These are phyloP conservation scores for Mystacornis crossleyi DNA, from an alignment of 2,113 vertebrate species.

Conservation along the genomic window DNA sequence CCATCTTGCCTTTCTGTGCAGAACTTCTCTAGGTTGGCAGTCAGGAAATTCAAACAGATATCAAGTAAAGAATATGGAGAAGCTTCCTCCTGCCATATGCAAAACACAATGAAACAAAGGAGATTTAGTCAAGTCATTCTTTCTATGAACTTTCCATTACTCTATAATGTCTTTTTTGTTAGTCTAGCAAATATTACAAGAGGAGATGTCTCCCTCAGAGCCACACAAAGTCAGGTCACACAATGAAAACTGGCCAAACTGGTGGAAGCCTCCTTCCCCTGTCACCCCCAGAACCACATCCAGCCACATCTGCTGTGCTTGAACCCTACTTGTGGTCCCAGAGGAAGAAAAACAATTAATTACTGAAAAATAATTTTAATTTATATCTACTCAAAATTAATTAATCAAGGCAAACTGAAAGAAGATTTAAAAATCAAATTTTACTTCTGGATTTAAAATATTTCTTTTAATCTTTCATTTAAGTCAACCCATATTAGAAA, in stretches of 20 bases:
- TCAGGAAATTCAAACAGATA: conserved; percentile 92
- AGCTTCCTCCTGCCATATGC: conserved; percentile 85
- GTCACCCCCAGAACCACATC: neutral
- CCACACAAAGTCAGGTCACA: neutral
- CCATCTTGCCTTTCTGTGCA: conserved; percentile 92
- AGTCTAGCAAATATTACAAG: neutral
- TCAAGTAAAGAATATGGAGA: conserved; percentile 91
- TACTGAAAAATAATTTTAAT: neutral
- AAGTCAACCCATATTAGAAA: neutral
- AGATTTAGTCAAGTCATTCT: neutral
- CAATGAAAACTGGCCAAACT: neutral
- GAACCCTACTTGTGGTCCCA: neutral
- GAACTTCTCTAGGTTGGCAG: conserved; percentile 90
- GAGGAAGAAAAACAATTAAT: neutral
- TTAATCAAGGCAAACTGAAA: neutral
- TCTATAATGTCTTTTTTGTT: neutral
- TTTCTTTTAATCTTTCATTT: neutral
- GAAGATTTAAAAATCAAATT: neutral
- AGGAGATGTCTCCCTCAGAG: neutral
- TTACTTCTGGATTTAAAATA: neutral
- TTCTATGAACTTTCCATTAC: neutral
- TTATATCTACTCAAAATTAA: neutral
- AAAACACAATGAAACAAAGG: neutral
- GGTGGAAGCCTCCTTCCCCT: neutral
- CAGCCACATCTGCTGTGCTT: neutral